A percentile compares a stretch with the other conserved stretches of the same genome.
Conservation (phyloP, 2,888 invertebrate species). For the Lasioglossum pauxillum region DNA sequence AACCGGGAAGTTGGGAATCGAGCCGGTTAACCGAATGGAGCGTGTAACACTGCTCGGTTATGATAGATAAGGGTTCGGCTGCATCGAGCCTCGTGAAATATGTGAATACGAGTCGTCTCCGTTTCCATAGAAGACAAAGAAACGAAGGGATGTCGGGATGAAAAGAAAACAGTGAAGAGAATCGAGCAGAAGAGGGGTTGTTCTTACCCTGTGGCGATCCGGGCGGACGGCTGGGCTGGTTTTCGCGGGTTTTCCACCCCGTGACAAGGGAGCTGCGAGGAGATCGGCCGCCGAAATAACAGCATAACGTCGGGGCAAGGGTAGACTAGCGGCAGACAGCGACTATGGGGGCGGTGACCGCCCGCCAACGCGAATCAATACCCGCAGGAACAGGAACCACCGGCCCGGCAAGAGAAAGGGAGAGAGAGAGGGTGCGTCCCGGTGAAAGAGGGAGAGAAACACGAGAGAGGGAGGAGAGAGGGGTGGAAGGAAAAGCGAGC, state of each 20-base stretch:
- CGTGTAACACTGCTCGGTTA: not conserved
- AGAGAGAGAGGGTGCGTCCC: constrained; percentile 60
- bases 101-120: not conserved
- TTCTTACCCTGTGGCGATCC: constrained; percentile 51
- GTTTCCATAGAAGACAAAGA: not conserved
- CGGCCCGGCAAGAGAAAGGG: constrained; percentile 72
- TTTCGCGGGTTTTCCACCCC: constrained; percentile 54
- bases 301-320: constrained; percentile 74
- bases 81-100: not conserved
- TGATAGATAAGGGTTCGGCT: not conserved
- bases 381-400: constrained; percentile 84
- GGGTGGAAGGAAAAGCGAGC: constrained; percentile 48
- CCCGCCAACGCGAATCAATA: constrained; percentile 84
- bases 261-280: constrained; percentile 62
- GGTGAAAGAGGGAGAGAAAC: constrained; percentile 18
- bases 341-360: constrained; percentile 84
- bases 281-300: constrained; percentile 79
- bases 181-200: not conserved
- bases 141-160: not conserved
- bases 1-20: not conserved
- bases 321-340: constrained; percentile 84
- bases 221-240: constrained; percentile 22
- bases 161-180: not conserved
- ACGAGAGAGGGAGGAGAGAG: constrained; percentile 27
- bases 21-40: not conserved